These are phyloP conservation scores for Synanthedon andrenaeformis DNA, from an alignment of 2,888 invertebrate species.

Conservation along the genomic window DNA sequence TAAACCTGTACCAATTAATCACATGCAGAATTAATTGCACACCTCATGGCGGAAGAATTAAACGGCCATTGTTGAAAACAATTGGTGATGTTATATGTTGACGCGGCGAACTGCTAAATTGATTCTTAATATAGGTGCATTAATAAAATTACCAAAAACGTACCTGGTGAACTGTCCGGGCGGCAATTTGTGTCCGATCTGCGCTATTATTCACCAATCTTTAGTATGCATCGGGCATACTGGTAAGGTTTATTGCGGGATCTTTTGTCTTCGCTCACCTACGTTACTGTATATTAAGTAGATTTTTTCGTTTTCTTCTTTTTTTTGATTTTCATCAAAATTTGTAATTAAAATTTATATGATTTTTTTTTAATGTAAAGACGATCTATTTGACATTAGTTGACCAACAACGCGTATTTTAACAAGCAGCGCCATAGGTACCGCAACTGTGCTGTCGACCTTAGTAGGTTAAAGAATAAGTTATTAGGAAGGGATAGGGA, in stretches of 20 bases:
- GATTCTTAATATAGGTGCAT: slow-evolving; percentile 54
- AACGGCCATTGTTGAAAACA: slow-evolving; percentile 15
- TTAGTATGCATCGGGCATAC: slow-evolving; percentile 3
- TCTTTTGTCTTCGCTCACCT: not conserved
- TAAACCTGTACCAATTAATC: slow-evolving; percentile 14
- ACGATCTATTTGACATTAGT: no score
- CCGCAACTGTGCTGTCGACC: no score
- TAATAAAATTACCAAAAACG: slow-evolving; percentile 46
- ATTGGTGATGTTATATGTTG: slow-evolving; percentile 19
- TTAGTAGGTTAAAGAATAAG: no score
- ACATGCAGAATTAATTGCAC: slow-evolving; percentile 13
- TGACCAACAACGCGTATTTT: no score
- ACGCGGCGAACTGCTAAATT: slow-evolving; percentile 28
- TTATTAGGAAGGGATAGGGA: no score
- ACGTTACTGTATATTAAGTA: no score
- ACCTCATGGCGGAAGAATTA: slow-evolving; percentile 25
- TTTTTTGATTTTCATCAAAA: no score
- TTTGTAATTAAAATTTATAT: no score
- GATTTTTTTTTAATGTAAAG: no score
- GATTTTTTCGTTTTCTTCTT: no score
- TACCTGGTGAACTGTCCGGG: slow-evolving; percentile 16
- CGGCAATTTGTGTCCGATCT: slow-evolving; percentile 46
- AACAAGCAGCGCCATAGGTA: no score
- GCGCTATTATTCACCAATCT: slow-evolving; percentile 22
- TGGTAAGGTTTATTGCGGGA: not conserved